Base-by-base conservation (phyloP, 2,797 vertebrate species). In the Falco concolor region DNA sequence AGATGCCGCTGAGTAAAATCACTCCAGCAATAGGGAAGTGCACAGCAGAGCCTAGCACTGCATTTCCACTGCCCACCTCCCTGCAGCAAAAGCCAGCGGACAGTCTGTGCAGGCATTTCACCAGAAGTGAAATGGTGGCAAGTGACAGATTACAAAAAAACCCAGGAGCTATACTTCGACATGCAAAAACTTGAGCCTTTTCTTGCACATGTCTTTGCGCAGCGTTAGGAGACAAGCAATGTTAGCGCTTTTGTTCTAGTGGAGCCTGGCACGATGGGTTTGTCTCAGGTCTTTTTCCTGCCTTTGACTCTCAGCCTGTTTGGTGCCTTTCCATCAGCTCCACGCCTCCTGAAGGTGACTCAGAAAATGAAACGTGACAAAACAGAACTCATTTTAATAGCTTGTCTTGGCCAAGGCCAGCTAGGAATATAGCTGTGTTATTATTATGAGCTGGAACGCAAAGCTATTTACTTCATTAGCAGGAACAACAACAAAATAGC, bases 381-480 rank as follows among this genome's bases (percentile, higher is more conserved):
- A 93, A 95, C 74, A 90, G 89, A 95, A 63, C 52, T 84, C 16
- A 67, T 87, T 90, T 81, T 79, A 95, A 93, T 96, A 96, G 86
- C 63, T 93, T 84, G 52, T 76, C 74, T 93, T 89, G 74, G 88
- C 59, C n/a, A 69, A 87, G 63, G 68, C 93, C 32, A 89, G 7
- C 70, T 49, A 93, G 67, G 84, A 84, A 69, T 87, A 76, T 40
- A 87, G 90, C 80, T 87, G 77, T 90, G 80, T 93, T 95, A 53
- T 90, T 94, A 92, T 28, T 13, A 2, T 70, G 70, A 95, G 90
- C 84, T 93, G 90, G 86, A 96, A 94, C 0, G 0, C 70, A 90
- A 69, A 90, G 63, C 44, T 94, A 19, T 90, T 90, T 94, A 90
- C 88, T 84, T 96, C 83, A 67, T 91, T 95, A 87, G 73, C 81